Percentiles rank a stretch among this genome's conserved stretches.
These are phyloP conservation scores for Ladona fulva DNA, from an alignment of 1,140 invertebrate genomes.

Conservation along the genomic window DNA sequence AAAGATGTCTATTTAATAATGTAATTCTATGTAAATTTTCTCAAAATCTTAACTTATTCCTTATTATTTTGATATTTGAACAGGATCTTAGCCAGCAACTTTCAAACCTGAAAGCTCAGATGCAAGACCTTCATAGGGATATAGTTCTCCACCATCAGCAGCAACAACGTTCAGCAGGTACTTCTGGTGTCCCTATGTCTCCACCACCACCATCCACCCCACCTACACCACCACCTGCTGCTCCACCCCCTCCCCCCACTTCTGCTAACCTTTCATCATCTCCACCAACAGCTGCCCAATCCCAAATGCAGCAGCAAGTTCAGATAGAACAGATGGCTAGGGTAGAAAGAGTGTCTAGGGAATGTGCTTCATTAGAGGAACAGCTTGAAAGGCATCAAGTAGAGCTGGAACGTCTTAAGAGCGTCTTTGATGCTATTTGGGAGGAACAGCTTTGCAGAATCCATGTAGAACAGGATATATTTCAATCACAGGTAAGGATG, in stretches of 20 bases:
- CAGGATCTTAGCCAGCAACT: slow-evolving; percentile 53
- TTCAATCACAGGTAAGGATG: slow-evolving; percentile 44
- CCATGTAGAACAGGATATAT: slow-evolving; percentile 58
- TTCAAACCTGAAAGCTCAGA: slow-evolving; percentile 50
- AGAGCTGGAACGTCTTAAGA: slow-evolving; percentile 51
- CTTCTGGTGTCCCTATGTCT: background rate
- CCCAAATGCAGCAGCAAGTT: background rate
- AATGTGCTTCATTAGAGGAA: slow-evolving; percentile 52
- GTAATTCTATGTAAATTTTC: no score
- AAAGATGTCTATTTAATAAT: no score
- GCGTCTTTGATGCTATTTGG: slow-evolving; percentile 54
- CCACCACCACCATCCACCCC: background rate
- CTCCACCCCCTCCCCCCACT: background rate
- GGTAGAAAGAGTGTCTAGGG: slow-evolving; percentile 44
- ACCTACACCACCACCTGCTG: background rate
- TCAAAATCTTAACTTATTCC: no score
- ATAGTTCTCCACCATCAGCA: background rate
- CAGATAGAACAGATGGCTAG: slow-evolving; percentile 12
- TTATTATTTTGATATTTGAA: no score
- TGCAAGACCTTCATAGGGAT: slow-evolving; percentile 53
- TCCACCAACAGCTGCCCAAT: background rate
- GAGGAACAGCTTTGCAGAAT: slow-evolving; percentile 59
- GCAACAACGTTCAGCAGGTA: background rate
- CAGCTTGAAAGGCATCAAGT: slow-evolving; percentile 52
- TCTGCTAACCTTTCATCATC: background rate